Evolutionary conservation across 2,888 invertebrate species (phyloP).

Genomic region (Macaria liturata): DNA sequence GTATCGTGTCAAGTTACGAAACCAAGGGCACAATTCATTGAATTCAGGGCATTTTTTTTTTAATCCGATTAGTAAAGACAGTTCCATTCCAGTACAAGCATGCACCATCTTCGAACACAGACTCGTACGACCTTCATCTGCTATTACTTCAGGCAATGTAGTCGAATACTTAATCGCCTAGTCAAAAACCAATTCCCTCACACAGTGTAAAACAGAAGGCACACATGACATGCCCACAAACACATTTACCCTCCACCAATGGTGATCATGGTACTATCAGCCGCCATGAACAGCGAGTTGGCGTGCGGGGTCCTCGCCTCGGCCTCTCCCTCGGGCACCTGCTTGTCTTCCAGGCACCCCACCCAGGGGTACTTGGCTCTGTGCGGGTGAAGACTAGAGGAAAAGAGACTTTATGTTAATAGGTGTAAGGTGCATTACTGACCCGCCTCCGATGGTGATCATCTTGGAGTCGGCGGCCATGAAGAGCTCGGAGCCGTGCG

Average conservation of each 20-base stretch:
- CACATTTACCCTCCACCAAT: conserved; percentile 95
- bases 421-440: conserved; percentile 51
- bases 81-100: no score
- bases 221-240: conserved; percentile 1
- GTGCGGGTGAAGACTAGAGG: conserved; percentile 87
- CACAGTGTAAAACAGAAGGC: no score
- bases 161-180: no score
- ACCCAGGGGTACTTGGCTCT: conserved; percentile 97
- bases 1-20: no score
- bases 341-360: conserved; percentile 88
- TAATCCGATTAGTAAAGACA: no score
- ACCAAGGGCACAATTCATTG: no score
- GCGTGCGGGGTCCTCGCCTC: conserved; percentile 83
- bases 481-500: conserved; percentile 95
- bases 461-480: conserved; percentile 98
- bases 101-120: no score
- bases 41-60: no score
- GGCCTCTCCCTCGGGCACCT: conserved; percentile 47
- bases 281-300: conserved; percentile 96
- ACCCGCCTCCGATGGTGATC: conserved; percentile 99
- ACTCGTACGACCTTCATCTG: no score
- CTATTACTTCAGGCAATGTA: no score
- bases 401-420: conserved; percentile 1
- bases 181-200: no score
- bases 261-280: conserved; percentile 95